These are phyloP conservation scores for Craseonycteris thonglongyai DNA, from an alignment of 2,113 vertebrate species.

Conservation along the genomic window DNA sequence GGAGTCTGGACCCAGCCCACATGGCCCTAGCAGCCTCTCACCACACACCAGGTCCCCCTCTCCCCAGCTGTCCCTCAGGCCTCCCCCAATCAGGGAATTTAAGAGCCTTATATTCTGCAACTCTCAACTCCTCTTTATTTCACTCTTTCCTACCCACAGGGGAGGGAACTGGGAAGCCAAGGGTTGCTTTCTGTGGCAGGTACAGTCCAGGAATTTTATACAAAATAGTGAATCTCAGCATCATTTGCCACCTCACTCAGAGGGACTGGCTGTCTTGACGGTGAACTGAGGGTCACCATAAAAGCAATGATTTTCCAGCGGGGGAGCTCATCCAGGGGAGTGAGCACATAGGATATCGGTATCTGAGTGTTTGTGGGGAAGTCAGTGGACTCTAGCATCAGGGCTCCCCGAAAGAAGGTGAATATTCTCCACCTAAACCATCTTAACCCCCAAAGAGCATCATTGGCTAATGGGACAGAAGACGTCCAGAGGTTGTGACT, in stretches of 20 bases:
- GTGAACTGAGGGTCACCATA: neutral
- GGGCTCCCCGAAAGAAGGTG: neutral
- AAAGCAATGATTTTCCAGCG: neutral
- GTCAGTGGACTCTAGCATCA: neutral
- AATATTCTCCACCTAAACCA: neutral
- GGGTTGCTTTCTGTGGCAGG: neutral
- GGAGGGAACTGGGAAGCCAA: neutral
- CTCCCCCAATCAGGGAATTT: neutral
- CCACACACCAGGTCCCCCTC: rapidly evolving
- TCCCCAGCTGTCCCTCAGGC: neutral
- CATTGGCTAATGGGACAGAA: neutral
- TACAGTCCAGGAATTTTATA: neutral
- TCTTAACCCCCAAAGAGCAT: too few relatives aligned
- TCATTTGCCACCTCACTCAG: too few relatives aligned
- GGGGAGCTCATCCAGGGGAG: neutral
- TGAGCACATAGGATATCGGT: neutral
- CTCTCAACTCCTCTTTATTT: neutral
- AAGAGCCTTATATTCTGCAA: neutral
- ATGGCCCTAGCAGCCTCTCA: neutral
- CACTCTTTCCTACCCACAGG: neutral
- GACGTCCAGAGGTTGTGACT: neutral
- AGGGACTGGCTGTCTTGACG: neutral
- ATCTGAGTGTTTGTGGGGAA: neutral
- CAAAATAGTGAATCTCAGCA: rapidly evolving
- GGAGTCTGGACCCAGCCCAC: neutral